Evolutionary conservation across 2,113 vertebrate genomes (phyloP), one percentile per base, ranked within the genome.

Genomic region (Climacteris rufus): DNA sequence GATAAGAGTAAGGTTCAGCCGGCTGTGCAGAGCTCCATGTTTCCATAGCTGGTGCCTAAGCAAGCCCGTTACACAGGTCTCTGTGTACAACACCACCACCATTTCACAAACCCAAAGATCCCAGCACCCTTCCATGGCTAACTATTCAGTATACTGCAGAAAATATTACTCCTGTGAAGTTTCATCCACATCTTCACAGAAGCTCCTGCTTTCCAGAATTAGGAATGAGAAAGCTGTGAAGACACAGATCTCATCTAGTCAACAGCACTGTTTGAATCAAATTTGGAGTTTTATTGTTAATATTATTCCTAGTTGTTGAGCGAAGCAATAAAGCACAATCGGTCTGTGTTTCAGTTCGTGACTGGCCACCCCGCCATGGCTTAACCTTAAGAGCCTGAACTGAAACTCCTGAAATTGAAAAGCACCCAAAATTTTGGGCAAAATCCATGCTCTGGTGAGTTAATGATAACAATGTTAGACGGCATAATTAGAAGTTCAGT

Each of bases 291-390:
- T 52, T 47, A 16, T 45, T 84, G 72, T 52, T 20, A 3, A 2
- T 21, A 4, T 42, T 72, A 59, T 60, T 52, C 24, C 44, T 64
- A n/a, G 15, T 13, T 76, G 4, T 75, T 9, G 6, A 79, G 19
- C 15, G 23, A 82, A 75, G 9, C 14, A 82, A 50, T 52, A 31
- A 83, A 74, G 1, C 6, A 24, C 28, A 69, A 74, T 7, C 18
- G 3, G 7, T 81, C 22, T 22, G 30, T 47, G 20, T 15, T 93
- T 60, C 0, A 0, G 17, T 83, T 76, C 2, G 0, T 83, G 64
- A 33, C 24, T 65, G 22, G 23, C n/a, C 13, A 40, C 12, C 4
- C 14, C 60, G 14, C 12, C 7, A 7, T 52, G 37, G 23, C 24
- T 35, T 83, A 39, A 83, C 7, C 8, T 74, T 83, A 52, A 63